Evolutionary conservation across 2,113 vertebrate genomes (phyloP), one percentile per base, ranked within the genome.

Genomic region (Zosterops hypoxanthus): DNA sequence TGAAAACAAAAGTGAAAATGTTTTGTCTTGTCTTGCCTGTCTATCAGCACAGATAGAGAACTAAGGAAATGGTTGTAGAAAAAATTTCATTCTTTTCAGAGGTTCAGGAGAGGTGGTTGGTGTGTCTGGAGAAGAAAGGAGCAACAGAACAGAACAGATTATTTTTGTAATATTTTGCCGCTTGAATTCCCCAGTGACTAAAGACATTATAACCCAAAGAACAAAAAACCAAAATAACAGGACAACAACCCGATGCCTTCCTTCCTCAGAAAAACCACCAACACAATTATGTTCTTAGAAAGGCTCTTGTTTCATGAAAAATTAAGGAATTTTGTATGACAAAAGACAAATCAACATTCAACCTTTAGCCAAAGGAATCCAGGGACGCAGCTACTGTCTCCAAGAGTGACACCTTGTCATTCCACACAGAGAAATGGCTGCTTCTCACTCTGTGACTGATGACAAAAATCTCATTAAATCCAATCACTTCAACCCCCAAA

Each of bases 211-310:
- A 52, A 64, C 33, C 19, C 34, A 59, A 59, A 41, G 73, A 34
- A 15, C 1, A 2, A 70, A 39, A 22, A 49, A 19, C 8, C 10
- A n/a, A 61, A 36, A 2, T 18, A 65, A 41, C 5, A 52, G 7
- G 20, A 53, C 13, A 39, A 22, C 0, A 5, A 47, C 25, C 23
- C 36, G 0, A 2, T 64, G 20, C 2, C 0, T 49, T 60, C 66
- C 52, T 70, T 75, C 31, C 73, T 53, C 68, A n/a, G 39, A 69
- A 46, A 91, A 70, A 41, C 0, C 5, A 41, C 8, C 23, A 4
- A 14, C 41, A 29, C 12, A 41, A 9, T 47, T 31, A 42, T 2
- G 5, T 47, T 72, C 44, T 90, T 25, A 69, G 42, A 33, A 88
- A 70, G 73, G 47, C 34, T 82, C 55, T 41, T 19, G 6, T 47